phyloP scores from a whole-genome alignment of 2,888 invertebrate genomes.

The Andrena minutula region DNA sequence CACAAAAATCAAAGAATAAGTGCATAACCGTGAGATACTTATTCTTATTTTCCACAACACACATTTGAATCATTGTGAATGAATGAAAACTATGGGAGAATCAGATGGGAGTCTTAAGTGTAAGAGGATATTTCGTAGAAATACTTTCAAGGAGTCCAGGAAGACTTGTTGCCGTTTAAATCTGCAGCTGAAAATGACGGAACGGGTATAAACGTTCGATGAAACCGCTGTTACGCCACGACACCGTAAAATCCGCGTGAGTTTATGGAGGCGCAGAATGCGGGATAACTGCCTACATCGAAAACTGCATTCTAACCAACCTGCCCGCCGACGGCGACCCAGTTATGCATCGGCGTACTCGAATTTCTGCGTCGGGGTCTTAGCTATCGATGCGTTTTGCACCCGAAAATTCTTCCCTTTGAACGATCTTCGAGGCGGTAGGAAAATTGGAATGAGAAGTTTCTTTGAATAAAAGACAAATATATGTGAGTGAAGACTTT shows the following conservation, averaged over 20 bases:
- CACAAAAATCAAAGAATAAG: too few species aligned
- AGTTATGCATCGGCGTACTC: conserved; percentile 63
- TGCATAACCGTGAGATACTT: too few species aligned
- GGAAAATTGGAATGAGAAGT: too few species aligned
- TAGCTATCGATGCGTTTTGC: conserved; percentile 30
- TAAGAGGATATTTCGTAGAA: too few species aligned
- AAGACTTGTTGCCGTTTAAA: too few species aligned
- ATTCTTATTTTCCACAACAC: too few species aligned
- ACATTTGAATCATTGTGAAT: too few species aligned
- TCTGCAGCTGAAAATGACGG: neutral
- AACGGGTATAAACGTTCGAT: conserved; percentile 20
- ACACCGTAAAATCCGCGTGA: conserved; percentile 30
- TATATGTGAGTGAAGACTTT: too few species aligned
- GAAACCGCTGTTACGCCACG: conserved; percentile 28
- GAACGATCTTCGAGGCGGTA: neutral
- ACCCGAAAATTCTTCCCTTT: neutral
- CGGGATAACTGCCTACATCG: conserved; percentile 57
- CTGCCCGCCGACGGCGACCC: conserved; percentile 64
- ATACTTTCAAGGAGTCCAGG: too few species aligned
- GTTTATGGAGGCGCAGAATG: conserved; percentile 53
- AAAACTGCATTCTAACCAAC: conserved; percentile 67
- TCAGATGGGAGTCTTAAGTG: too few species aligned
- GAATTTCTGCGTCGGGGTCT: conserved; percentile 54
- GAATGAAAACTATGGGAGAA: too few species aligned
- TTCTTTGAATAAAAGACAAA: too few species aligned